Evolutionary conservation across 2,797 vertebrate genomes (phyloP).

Genomic region (Trachops cirrhosus): DNA sequence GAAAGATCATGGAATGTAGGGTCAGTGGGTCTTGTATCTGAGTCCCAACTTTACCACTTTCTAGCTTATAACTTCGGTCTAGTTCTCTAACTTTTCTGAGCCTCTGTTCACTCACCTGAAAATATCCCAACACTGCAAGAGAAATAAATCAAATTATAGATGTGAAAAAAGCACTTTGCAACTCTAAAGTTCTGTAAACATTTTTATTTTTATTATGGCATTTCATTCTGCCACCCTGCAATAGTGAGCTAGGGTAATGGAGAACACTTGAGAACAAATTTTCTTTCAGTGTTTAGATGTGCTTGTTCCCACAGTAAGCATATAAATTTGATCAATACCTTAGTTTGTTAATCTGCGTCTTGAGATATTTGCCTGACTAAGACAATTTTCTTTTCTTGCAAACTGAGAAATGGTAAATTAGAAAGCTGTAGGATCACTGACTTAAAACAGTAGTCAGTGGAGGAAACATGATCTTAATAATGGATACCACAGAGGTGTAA

Average conservation of each 20-base stretch:
- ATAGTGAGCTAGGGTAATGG: background rate
- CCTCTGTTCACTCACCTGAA: background rate
- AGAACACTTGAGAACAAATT: background rate
- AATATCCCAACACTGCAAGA: background rate
- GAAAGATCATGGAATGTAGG: background rate
- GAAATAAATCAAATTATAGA: background rate
- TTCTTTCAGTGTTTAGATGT: slow-evolving; percentile 11
- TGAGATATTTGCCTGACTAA: background rate
- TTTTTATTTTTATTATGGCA: background rate
- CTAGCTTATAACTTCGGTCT: background rate
- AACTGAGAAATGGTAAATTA: slow-evolving; percentile 32
- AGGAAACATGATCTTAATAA: background rate
- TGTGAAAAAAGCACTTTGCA: background rate
- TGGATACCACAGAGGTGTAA: background rate
- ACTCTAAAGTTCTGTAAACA: background rate
- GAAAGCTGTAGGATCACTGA: background rate
- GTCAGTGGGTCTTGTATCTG: background rate
- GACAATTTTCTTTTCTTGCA: background rate
- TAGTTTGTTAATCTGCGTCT: slow-evolving; percentile 22
- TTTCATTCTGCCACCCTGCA: background rate
- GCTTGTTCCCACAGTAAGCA: slow-evolving; percentile 32
- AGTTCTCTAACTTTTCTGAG: background rate
- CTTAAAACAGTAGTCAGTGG: background rate
- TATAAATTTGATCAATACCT: background rate
- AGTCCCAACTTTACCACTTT: background rate